Base-by-base conservation (phyloP, 2,797 vertebrate species). In the Trachops cirrhosus region DNA sequence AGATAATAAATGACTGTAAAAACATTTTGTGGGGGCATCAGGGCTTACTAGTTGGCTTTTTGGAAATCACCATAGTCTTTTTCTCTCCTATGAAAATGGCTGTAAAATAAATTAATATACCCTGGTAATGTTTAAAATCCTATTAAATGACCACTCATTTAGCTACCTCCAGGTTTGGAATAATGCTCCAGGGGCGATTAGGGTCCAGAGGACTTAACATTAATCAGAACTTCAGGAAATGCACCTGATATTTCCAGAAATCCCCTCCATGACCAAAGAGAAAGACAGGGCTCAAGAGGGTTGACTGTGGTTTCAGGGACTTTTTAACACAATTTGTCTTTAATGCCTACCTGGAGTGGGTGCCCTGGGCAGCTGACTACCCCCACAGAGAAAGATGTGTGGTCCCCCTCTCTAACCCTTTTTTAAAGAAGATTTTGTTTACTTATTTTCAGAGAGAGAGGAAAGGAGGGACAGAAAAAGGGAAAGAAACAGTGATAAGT, bases 51-150 rank as follows among this genome's bases (percentile, higher is more conserved):
- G 2, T 15, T 54, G 26, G 74, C 39, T 50, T 57, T 79, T 48
- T 85, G 52, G 77, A 75, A 80, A 75, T 82, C 9, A 64, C 44
- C 44, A 46, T 52, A 32, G 16, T 79, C 29, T n/a, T 3, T 74
- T 54, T n/a, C 71, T 68, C 50, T 59, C 34, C 57, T 37, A 29
- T n/a, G 4, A 1, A 24, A 46, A 21, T 2, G n/a, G 88, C 78
- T 88, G 41, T 88, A 88, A 97, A 88, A 54, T 59, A 39, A 93
- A 64, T 88, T 70, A 77, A 75, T 71, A 62, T 26, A 54, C 5
- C 29, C 59, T 57, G 15, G 0, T 24, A 32, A 34, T 10, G 22
- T 71, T 80, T 22, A 54, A 64, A 50, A 6, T 57, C 16, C 24
- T 34, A 48, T 59, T 79, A 91, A 95, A 73, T 46, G 37, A 48